Evolutionary conservation across 2,888 invertebrate species (phyloP).

Genomic region (Sicus ferrugineus): DNA sequence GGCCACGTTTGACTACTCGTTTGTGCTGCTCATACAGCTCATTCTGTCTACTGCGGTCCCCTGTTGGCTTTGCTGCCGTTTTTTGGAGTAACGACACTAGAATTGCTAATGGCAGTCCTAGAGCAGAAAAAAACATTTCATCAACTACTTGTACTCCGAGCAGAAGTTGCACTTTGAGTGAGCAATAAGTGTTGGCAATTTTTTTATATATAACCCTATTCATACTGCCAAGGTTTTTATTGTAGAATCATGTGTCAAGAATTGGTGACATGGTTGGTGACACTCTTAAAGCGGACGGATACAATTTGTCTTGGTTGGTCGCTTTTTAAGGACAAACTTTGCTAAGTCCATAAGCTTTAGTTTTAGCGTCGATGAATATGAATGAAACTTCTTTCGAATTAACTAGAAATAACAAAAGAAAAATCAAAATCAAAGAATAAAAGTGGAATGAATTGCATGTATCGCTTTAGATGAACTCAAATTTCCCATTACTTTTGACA

Average conservation of each 20-base stretch:
- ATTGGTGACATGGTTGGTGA: neutral
- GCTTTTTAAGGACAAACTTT: slow-evolving; percentile 46
- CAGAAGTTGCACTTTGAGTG: slow-evolving; percentile 7
- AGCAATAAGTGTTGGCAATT: neutral
- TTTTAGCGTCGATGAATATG: too few relatives aligned
- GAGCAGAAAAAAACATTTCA: neutral
- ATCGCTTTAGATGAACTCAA: too few relatives aligned
- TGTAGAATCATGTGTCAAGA: neutral
- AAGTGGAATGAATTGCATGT: too few relatives aligned
- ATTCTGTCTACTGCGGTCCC: neutral
- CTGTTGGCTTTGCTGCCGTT: neutral
- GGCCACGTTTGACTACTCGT: slow-evolving; percentile 34
- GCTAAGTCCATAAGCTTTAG: too few relatives aligned
- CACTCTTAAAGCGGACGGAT: slow-evolving; percentile 47
- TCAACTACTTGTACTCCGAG: neutral
- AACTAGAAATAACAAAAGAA: too few relatives aligned
- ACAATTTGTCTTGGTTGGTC: slow-evolving; percentile 47
- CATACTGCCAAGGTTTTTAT: neutral
- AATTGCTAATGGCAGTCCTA: neutral
- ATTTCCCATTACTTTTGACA: too few relatives aligned
- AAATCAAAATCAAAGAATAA: too few relatives aligned
- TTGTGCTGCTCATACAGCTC: neutral
- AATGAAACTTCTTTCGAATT: too few relatives aligned
- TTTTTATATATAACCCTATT: slow-evolving; percentile 3
- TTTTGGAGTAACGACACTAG: neutral